A percentile compares a stretch with the other conserved stretches of the same genome.
Evolutionary conservation across 2,888 invertebrate species (phyloP).

Genomic region (Caenorhabditis uteleia): DNA sequence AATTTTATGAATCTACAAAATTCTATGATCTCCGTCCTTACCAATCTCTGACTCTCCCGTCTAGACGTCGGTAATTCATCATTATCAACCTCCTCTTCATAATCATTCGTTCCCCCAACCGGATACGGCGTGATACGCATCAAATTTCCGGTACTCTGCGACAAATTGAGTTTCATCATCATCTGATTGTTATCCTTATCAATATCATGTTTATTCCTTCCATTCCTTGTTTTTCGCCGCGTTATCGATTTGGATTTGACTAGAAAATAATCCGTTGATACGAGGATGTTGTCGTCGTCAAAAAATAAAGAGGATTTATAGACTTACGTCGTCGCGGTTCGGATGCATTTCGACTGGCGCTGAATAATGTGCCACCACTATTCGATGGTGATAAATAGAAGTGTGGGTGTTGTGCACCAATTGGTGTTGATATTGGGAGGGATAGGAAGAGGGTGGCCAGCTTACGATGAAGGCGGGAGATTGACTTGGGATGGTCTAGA

Average conservation of each 20-base stretch:
- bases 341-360: not conserved
- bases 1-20: too few relatives aligned
- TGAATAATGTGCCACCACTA: too few relatives aligned
- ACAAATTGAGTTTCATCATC: slow-evolving; percentile 11
- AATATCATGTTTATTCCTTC: too few relatives aligned
- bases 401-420: slow-evolving; percentile 30
- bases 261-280: not conserved
- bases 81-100: slow-evolving; percentile 10
- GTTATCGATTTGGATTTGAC: not conserved
- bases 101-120: slow-evolving; percentile 11
- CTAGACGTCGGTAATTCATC: too few relatives aligned
- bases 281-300: not conserved
- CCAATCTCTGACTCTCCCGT: too few relatives aligned
- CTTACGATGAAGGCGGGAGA: slow-evolving; percentile 34
- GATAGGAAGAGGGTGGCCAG: slow-evolving; percentile 24
- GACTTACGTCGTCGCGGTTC: not conserved
- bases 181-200: slow-evolving; percentile 1
- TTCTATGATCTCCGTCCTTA: too few relatives aligned
- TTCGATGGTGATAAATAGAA: slow-evolving; percentile 47
- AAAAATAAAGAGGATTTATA: not conserved
- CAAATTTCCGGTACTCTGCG: slow-evolving; percentile 34
- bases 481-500: slow-evolving; percentile 45
- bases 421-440: slow-evolving; percentile 9
- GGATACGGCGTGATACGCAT: slow-evolving; percentile 18
- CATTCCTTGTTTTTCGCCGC: not conserved